Evolutionary conservation across 2,888 invertebrate species (phyloP).

Genomic region (Trissonchulus latispiculum): DNA sequence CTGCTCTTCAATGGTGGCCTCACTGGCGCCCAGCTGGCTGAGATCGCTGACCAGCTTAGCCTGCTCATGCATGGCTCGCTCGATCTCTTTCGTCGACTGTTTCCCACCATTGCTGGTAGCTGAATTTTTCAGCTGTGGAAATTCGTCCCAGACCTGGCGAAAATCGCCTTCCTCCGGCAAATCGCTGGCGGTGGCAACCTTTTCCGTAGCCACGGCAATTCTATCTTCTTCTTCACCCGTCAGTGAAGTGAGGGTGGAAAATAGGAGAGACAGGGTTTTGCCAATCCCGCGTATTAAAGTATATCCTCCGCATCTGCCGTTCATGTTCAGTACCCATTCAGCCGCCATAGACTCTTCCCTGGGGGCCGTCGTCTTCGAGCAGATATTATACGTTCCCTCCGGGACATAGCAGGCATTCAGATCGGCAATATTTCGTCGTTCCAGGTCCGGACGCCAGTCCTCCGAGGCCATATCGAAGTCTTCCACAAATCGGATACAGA

Average conservation of each 20-base stretch:
- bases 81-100: slow-evolving; percentile 52
- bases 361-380: slow-evolving; percentile 52
- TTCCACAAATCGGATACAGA: slow-evolving; percentile 87
- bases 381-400: slow-evolving; percentile 95
- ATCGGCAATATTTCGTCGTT: slow-evolving; percentile 28
- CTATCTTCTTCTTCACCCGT: slow-evolving; percentile 75
- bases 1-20: slow-evolving; percentile 80
- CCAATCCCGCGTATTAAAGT: slow-evolving; percentile 33
- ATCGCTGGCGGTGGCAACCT: not conserved
- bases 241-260: slow-evolving; percentile 86
- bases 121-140: not conserved
- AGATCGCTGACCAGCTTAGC: slow-evolving; percentile 88
- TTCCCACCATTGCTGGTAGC: slow-evolving; percentile 9
- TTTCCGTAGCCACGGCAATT: slow-evolving; percentile 22
- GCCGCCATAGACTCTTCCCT: slow-evolving; percentile 54
- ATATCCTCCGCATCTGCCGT: slow-evolving; percentile 31
- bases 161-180: not conserved
- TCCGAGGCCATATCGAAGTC: slow-evolving; percentile 54
- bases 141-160: slow-evolving; percentile 1
- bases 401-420: slow-evolving; percentile 75
- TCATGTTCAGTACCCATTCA: slow-evolving; percentile 80
- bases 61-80: slow-evolving; percentile 94
- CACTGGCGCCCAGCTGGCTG: slow-evolving; percentile 67
- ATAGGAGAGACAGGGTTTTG: slow-evolving; percentile 74
- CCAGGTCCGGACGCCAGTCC: slow-evolving; percentile 31